These are phyloP conservation scores for Calcarius ornatus DNA, from an alignment of 2,113 vertebrate genomes.

Conservation along the genomic window DNA sequence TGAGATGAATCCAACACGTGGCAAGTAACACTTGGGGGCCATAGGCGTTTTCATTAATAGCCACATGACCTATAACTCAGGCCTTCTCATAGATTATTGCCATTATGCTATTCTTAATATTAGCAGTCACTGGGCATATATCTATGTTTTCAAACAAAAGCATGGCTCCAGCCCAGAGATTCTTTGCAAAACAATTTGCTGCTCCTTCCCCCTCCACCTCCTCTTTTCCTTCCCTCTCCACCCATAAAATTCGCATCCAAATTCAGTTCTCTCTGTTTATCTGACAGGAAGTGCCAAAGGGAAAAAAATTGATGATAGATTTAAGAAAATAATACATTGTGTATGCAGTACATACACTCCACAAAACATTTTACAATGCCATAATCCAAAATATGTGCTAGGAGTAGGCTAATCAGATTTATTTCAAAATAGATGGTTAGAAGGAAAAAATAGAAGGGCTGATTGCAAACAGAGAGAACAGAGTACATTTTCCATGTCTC, in stretches of 20 bases:
- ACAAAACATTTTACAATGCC: not conserved
- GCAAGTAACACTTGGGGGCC: not conserved
- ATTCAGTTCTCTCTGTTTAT: conserved; percentile 1
- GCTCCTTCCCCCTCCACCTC: conserved; percentile 22
- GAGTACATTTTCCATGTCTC: not conserved
- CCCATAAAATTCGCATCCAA: conserved; percentile 6
- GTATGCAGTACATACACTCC: not conserved
- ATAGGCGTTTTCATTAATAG: not conserved
- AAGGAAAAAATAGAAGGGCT: not conserved
- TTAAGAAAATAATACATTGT: not conserved
- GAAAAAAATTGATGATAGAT: not conserved
- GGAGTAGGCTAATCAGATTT: not conserved
- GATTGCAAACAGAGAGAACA: not conserved
- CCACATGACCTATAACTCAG: not conserved
- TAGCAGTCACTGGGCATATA: not conserved
- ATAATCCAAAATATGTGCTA: not conserved
- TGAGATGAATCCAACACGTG: not conserved
- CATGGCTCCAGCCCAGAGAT: conserved; percentile 2
- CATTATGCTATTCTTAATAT: not conserved
- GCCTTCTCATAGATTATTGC: not conserved
- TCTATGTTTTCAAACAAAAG: conserved; percentile 31
- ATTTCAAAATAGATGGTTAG: not conserved
- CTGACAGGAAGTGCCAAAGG: not conserved
- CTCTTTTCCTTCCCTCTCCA: conserved; percentile 47
- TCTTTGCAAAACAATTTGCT: conserved; percentile 19